Conservation (phyloP, 2,797 vertebrate genomes). For the Melanotaenia parkinsoni region DNA sequence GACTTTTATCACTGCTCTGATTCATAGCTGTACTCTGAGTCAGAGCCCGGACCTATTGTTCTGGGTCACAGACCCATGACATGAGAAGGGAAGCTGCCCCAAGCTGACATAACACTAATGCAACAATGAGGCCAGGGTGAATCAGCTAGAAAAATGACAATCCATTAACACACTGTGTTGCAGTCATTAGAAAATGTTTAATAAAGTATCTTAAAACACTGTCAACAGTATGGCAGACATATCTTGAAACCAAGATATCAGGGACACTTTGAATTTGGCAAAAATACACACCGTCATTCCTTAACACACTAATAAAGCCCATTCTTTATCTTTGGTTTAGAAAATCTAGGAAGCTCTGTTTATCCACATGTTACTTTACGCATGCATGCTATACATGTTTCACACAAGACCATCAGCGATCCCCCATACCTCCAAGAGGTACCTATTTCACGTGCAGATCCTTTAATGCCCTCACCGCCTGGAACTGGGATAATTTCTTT, state of each 20-base stretch:
- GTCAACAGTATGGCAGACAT: not conserved
- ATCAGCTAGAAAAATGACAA: conserved; percentile 28
- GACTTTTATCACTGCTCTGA: conserved; percentile 55
- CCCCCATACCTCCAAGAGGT: not conserved
- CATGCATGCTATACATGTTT: not conserved
- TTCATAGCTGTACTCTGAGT: conserved; percentile 44
- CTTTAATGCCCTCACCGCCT: conserved; percentile 56
- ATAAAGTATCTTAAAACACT: not conserved
- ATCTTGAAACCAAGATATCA: not conserved
- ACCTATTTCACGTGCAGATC: conserved; percentile 42
- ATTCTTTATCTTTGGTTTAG: conserved; percentile 21
- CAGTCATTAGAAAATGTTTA: not conserved
- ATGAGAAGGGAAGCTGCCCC: conserved; percentile 31
- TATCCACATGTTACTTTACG: not conserved
- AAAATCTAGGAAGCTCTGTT: conserved; percentile 10
- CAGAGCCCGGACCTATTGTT: conserved; percentile 56
- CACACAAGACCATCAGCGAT: not conserved
- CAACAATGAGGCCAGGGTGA: conserved; percentile 48
- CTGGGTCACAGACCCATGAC: conserved; percentile 49
- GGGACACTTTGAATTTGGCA: not conserved
- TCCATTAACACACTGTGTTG: not conserved
- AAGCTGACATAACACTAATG: conserved; percentile 52
- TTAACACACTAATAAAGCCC: not conserved
- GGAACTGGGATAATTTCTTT: conserved; percentile 59
- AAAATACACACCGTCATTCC: not conserved